Conservation (phyloP, 2,888 invertebrate species). For the Pecten maximus region DNA sequence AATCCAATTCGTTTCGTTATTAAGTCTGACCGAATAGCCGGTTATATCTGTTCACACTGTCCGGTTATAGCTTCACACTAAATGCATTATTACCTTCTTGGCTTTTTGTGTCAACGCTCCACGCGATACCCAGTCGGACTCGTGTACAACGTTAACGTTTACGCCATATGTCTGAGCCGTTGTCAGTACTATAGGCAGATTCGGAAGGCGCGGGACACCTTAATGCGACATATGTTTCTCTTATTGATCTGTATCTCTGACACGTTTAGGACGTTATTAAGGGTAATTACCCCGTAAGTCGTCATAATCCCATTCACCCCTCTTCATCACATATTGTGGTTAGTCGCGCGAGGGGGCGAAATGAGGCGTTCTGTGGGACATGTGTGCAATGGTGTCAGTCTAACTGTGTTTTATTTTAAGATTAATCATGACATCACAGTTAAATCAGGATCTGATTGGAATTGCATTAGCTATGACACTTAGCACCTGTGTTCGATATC, state of each 20-base stretch:
- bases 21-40: too few species aligned
- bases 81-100: background rate
- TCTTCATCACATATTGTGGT: background rate
- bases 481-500: slow-evolving; percentile 26
- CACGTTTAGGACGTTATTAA: background rate
- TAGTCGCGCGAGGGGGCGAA: background rate
- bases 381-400: background rate
- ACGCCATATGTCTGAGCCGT: background rate
- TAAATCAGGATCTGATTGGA: background rate
- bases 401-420: background rate
- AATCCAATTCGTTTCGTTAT: too few species aligned
- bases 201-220: background rate
- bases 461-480: slow-evolving; percentile 8
- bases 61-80: background rate
- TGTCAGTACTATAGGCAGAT: background rate
- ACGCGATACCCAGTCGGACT: background rate
- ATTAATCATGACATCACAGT: background rate
- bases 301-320: background rate
- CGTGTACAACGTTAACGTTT: background rate
- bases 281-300: background rate
- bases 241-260: background rate
- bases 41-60: too few species aligned
- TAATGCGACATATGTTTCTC: slow-evolving; percentile 24
- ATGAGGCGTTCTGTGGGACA: background rate
- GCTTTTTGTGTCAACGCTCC: background rate